phyloP scores from a whole-genome alignment of 1,140 invertebrate genomes.

The Dinothrombium tinctorium region DNA sequence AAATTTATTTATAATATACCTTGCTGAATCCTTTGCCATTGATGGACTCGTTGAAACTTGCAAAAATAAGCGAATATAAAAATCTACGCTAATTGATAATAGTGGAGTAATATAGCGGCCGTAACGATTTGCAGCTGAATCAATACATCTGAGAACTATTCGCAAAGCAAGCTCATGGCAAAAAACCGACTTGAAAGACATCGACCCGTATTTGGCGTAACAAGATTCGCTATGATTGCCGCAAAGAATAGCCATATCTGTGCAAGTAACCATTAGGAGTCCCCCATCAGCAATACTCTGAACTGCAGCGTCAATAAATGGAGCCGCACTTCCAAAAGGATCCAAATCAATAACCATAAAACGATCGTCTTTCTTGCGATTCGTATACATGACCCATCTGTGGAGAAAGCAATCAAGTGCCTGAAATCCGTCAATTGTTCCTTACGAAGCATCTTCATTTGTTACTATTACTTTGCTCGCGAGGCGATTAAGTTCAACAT shows the following conservation, averaged over 20 bases:
- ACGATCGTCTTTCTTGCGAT: constrained; percentile 33
- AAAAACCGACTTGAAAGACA: constrained; percentile 56
- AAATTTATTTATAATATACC: constrained; percentile 23
- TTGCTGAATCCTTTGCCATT: constrained; percentile 57
- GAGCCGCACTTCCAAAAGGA: constrained; percentile 83
- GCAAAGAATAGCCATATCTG: constrained; percentile 88
- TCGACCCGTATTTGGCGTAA: constrained; percentile 74
- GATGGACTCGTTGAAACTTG: constrained; percentile 46
- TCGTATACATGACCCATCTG: constrained; percentile 60
- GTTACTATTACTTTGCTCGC: constrained; percentile 41
- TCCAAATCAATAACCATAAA: constrained; percentile 87
- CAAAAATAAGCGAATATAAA: constrained; percentile 89
- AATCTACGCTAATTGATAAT: constrained; percentile 77
- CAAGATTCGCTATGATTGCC: constrained; percentile 87
- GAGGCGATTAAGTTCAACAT: constrained; percentile 54
- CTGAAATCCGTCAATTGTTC: constrained; percentile 11
- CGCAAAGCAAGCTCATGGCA: constrained; percentile 92
- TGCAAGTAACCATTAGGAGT: constrained; percentile 75
- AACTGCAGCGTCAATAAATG: constrained; percentile 77
- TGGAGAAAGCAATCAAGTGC: constrained; percentile 17
- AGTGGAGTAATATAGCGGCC: constrained; percentile 75
- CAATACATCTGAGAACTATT: constrained; percentile 71
- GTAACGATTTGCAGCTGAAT: constrained; percentile 72
- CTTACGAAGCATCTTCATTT: constrained; percentile 57
- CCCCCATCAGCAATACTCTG: constrained; percentile 26